Evolutionary conservation across 2,797 vertebrate genomes (phyloP).

Genomic region (Poecilia picta): DNA sequence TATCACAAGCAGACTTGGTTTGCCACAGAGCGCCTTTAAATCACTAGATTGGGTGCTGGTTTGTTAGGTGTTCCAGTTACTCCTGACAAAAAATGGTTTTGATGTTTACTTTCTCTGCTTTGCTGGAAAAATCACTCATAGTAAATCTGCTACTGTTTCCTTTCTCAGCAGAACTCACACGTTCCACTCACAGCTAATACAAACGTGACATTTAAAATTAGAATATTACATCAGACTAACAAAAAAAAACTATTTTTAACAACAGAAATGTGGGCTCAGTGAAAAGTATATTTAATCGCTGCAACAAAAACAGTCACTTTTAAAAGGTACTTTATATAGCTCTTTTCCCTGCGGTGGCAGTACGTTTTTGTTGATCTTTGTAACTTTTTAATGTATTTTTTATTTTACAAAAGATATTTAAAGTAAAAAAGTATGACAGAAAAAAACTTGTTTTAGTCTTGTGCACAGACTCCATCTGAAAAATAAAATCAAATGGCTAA

Average conservation of each 20-base stretch:
- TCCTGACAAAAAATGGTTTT: background rate
- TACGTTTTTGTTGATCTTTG: background rate
- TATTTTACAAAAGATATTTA: background rate
- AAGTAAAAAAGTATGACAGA: background rate
- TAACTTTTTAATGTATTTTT: background rate
- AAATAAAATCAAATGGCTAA: constrained; percentile 42
- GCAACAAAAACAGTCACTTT: background rate
- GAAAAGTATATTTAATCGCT: background rate
- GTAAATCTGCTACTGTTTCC: background rate
- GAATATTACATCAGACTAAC: background rate
- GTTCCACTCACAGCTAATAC: too few species aligned
- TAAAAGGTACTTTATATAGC: background rate
- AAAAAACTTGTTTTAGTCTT: background rate
- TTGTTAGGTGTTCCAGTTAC: background rate
- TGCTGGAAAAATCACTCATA: background rate
- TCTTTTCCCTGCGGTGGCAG: background rate
- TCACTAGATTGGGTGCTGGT: background rate
- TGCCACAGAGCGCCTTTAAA: background rate
- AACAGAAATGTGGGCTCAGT: background rate
- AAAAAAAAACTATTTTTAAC: too few species aligned
- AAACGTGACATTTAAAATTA: too few species aligned
- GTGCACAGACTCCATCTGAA: background rate
- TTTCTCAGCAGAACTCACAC: background rate
- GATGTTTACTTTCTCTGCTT: background rate
- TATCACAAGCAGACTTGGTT: background rate